Evolutionary conservation across 2,113 vertebrate species (phyloP).

Genomic region (Gracilinanus agilis): DNA sequence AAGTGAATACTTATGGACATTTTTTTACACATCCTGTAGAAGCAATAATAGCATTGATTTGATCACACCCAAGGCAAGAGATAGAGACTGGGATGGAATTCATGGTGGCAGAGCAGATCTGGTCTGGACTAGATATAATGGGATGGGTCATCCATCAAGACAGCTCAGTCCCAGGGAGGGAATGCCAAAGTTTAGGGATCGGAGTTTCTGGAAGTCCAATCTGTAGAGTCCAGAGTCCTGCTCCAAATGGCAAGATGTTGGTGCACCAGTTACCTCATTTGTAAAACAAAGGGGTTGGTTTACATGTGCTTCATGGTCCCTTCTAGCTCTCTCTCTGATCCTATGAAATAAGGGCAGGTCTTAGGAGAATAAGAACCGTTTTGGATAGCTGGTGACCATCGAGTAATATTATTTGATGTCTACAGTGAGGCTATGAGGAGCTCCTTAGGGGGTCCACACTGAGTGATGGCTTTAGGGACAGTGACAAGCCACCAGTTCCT

Average conservation of each 20-base stretch:
- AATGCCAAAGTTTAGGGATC: not conserved
- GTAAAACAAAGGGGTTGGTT: not conserved
- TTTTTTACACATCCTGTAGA: not conserved
- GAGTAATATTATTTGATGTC: not conserved
- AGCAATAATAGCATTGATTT: not conserved
- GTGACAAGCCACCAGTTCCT: not conserved
- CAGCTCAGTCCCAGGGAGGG: not conserved
- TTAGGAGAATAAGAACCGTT: not conserved
- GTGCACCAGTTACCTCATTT: not conserved
- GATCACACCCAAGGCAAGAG: not conserved
- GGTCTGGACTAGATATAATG: not conserved
- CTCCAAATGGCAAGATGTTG: not conserved
- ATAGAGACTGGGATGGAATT: not conserved
- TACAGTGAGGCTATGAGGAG: not conserved
- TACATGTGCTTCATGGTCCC: not conserved
- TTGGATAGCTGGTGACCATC: not conserved
- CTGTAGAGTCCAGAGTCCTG: not conserved
- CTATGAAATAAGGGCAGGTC: not conserved
- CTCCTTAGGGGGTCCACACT: not conserved
- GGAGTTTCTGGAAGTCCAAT: not conserved
- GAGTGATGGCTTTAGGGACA: not conserved
- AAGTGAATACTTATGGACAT: not conserved
- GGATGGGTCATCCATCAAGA: not conserved
- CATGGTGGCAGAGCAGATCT: not conserved
- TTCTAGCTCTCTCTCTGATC: not conserved